phyloP scores from a whole-genome alignment of 2,797 vertebrate species.

The Gymnoscopelus braueri region DNA sequence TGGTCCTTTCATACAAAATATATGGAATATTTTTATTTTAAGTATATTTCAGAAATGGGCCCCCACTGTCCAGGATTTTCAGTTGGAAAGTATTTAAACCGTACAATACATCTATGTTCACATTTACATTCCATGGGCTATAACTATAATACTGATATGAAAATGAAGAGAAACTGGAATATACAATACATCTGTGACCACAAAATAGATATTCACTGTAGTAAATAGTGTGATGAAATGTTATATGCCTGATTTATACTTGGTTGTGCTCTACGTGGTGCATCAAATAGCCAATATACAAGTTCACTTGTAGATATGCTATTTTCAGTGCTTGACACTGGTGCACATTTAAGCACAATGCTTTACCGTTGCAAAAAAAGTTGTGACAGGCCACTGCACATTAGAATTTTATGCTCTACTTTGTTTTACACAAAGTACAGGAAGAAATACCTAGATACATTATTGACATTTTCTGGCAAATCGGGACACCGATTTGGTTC shows the following conservation, averaged over 20 bases:
- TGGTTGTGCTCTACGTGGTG: neutral
- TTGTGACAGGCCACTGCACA: constrained; percentile 12
- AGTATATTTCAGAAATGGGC: constrained; percentile 11
- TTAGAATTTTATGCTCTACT: neutral
- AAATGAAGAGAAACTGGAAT: constrained; percentile 24
- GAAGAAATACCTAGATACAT: neutral
- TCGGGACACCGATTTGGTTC: neutral
- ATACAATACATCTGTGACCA: constrained; percentile 20
- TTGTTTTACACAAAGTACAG: neutral
- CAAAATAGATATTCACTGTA: neutral
- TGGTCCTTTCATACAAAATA: constrained; percentile 48
- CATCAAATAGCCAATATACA: neutral
- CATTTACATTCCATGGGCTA: constrained; percentile 18
- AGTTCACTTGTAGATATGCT: no score
- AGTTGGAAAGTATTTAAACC: constrained; percentile 13
- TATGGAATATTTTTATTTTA: constrained; percentile 23
- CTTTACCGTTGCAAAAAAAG: constrained; percentile 1
- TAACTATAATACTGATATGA: constrained; percentile 65
- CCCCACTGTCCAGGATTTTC: constrained; percentile 20
- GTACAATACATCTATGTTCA: constrained; percentile 1
- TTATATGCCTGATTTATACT: no score
- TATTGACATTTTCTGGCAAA: neutral
- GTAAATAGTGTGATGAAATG: neutral
- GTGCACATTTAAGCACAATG: neutral
- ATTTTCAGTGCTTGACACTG: no score